Percentiles rank a stretch among this genome's conserved stretches.
phyloP scores from a whole-genome alignment of 2,888 invertebrate genomes.

The Oasisia sp. region DNA sequence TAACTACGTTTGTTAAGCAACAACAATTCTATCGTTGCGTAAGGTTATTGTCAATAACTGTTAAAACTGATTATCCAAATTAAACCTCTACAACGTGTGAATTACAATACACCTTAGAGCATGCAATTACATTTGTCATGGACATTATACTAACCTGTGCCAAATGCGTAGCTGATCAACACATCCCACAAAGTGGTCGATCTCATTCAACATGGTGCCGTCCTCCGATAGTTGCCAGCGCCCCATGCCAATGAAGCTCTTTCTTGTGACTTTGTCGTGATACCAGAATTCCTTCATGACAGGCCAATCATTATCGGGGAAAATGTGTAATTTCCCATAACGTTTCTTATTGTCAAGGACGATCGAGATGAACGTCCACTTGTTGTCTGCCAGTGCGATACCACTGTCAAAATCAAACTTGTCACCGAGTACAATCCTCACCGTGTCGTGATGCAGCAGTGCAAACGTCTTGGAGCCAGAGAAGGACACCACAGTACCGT shows the following conservation, averaged over 20 bases:
- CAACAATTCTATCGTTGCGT: background rate
- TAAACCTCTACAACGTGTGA: background rate
- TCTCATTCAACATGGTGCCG: conserved; percentile 1
- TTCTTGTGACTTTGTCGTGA: background rate
- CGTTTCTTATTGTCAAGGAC: conserved; percentile 24
- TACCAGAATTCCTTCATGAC: conserved; percentile 11
- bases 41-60: background rate
- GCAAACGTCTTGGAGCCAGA: conserved; percentile 35
- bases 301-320: background rate
- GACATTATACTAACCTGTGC: conserved; percentile 25
- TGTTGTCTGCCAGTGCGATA: conserved; percentile 32
- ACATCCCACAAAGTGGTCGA: conserved; percentile 38
- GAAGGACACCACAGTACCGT: conserved; percentile 43
- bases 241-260: conserved; percentile 37
- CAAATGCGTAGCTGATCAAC: conserved; percentile 45
- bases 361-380: conserved; percentile 40
- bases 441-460: conserved; percentile 31
- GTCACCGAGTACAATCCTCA: conserved; percentile 27
- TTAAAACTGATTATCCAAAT: background rate
- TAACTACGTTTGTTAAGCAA: background rate
- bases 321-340: background rate
- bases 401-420: conserved; percentile 28
- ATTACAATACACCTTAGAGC: background rate
- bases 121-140: background rate
- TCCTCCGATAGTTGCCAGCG: conserved; percentile 40